Conservation (phyloP, 2,797 vertebrate species). For the Microctenopoma stevenorrisi region DNA sequence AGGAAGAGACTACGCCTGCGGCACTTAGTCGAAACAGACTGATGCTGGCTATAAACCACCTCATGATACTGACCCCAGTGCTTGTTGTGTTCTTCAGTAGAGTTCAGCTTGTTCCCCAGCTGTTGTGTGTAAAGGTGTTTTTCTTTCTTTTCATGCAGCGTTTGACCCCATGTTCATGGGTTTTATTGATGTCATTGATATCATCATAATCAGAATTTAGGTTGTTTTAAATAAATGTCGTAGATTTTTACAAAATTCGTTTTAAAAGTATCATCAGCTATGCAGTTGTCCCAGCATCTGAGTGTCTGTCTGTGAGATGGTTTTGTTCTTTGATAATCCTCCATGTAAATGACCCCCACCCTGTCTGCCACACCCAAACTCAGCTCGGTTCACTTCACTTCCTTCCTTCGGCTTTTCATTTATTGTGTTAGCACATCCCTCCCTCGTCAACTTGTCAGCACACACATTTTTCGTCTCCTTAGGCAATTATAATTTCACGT, state of each 20-base stretch:
- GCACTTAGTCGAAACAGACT: no score
- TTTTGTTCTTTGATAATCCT: conserved; percentile 4
- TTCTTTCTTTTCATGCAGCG: not conserved
- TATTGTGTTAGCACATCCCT: not conserved
- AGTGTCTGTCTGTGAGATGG: not conserved
- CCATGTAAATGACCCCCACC: conserved; percentile 17
- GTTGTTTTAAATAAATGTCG: no score
- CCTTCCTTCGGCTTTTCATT: conserved; percentile 3
- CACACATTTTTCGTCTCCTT: conserved; percentile 2
- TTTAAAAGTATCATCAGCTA: not conserved
- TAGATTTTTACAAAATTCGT: not conserved
- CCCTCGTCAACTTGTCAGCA: not conserved
- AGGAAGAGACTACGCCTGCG: no score
- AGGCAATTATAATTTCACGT: conserved; percentile 5
- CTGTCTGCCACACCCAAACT: conserved; percentile 5
- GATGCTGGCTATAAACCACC: no score
- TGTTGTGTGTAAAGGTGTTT: not conserved
- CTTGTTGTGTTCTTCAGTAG: not conserved
- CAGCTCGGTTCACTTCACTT: not conserved
- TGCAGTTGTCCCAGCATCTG: not conserved
- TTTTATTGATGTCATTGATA: no score
- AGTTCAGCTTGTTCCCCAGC: not conserved
- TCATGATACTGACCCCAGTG: no score
- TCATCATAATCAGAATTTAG: no score
- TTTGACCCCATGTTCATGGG: not conserved